phyloP scores from a whole-genome alignment of 2,888 invertebrate genomes.

The Volucella inanis region DNA sequence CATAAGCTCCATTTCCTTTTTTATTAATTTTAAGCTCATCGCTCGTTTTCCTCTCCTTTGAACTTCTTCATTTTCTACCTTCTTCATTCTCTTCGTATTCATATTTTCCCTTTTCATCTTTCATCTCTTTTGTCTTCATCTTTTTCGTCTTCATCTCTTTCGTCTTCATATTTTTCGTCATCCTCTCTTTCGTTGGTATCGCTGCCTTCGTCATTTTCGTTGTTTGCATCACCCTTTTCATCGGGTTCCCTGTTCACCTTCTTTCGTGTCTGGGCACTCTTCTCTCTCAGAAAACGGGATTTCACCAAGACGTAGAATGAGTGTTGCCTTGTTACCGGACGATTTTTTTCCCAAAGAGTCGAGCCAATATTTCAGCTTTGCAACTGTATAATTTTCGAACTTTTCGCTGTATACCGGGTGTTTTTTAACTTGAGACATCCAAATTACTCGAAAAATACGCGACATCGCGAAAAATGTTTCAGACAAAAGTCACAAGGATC shows the following conservation, averaged over 20 bases:
- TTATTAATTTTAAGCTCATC: too few species aligned
- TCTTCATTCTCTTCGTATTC: background rate
- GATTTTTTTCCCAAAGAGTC: conserved; percentile 12
- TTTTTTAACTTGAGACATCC: too few species aligned
- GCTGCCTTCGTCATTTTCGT: background rate
- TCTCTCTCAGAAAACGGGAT: background rate
- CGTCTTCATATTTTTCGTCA: conserved; percentile 7
- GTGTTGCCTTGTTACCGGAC: conserved; percentile 7
- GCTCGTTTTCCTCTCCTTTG: background rate
- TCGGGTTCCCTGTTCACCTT: too few species aligned
- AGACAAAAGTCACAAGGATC: too few species aligned
- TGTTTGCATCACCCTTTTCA: background rate
- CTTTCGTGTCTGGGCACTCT: too few species aligned
- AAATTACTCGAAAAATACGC: too few species aligned
- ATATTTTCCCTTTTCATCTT: background rate
- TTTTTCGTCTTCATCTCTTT: conserved; percentile 1
- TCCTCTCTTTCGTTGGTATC: background rate
- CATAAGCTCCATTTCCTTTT: too few species aligned
- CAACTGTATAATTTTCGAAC: conserved; percentile 1
- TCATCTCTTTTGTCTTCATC: background rate
- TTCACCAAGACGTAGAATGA: background rate
- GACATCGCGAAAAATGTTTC: too few species aligned
- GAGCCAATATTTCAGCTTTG: conserved; percentile 9
- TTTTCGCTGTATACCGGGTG: conserved; percentile 1
- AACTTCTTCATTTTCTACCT: too few species aligned